Evolutionary conservation across 92 coral and sea anemone species (phyloP).

Genomic region (Paramuricea clavata): DNA sequence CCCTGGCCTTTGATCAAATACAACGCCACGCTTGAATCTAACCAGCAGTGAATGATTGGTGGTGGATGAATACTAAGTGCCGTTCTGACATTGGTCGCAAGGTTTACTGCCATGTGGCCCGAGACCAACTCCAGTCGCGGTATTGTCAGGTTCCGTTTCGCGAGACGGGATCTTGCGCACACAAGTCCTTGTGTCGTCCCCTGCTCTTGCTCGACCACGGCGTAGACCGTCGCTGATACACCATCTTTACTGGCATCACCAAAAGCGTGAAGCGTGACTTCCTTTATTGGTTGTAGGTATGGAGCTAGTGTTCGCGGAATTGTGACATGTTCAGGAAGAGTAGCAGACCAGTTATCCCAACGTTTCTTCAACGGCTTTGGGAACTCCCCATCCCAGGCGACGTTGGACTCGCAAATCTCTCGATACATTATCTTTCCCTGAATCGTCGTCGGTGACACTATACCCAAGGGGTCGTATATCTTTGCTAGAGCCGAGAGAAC

Average conservation of each 20-base stretch:
- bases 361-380: slow-evolving; percentile 23
- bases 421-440: slow-evolving; percentile 33
- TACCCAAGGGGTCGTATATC: slow-evolving; percentile 53
- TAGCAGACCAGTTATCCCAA: slow-evolving; percentile 39
- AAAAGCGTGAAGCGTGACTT: background rate
- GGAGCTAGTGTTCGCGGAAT: background rate
- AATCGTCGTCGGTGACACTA: slow-evolving; percentile 52
- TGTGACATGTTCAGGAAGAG: no score
- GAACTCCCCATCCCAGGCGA: slow-evolving; percentile 44
- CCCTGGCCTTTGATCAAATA: background rate
- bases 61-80: no score
- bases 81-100: background rate
- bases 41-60: no score
- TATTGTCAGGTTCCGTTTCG: background rate
- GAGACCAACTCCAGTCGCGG: background rate
- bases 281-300: background rate
- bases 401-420: slow-evolving; percentile 7
- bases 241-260: no score
- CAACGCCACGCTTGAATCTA: no score
- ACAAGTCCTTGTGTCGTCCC: background rate
- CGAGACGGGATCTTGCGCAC: no score
- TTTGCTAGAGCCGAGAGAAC: slow-evolving; percentile 36
- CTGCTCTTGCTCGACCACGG: background rate
- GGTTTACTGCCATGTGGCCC: background rate
- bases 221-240: background rate